phyloP scores from a whole-genome alignment of 2,888 invertebrate species.

The Troglohyphantes excavatus region DNA sequence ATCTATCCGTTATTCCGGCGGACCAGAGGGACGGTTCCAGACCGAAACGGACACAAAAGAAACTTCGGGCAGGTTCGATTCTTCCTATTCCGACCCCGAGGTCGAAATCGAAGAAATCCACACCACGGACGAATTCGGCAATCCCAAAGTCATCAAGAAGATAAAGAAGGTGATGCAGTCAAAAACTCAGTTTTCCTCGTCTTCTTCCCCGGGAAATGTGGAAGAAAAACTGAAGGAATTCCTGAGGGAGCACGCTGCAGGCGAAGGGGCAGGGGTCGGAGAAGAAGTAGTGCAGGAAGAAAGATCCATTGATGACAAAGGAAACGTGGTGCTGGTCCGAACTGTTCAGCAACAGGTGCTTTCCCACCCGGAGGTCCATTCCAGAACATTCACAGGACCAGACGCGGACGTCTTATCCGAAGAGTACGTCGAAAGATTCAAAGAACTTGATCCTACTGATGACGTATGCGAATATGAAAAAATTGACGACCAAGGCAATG shows the following conservation, averaged over 20 bases:
- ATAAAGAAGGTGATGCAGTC: constrained; percentile 53
- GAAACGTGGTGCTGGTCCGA: constrained; percentile 76
- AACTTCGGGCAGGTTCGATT: constrained; percentile 24
- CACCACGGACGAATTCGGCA: constrained; percentile 85
- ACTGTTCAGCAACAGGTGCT: constrained; percentile 68
- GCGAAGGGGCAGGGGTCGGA: constrained; percentile 44
- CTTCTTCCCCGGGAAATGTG: constrained; percentile 71
- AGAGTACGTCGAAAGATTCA: constrained; percentile 83
- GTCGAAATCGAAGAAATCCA: constrained; percentile 85
- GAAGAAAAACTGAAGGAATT: constrained; percentile 79
- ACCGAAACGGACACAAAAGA: neutral
- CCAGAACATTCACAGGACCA: constrained; percentile 84
- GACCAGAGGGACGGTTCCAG: neutral
- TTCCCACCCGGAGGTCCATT: constrained; percentile 74
- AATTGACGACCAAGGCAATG: constrained; percentile 79
- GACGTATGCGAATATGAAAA: constrained; percentile 79
- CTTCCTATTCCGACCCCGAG: constrained; percentile 82
- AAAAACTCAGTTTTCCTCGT: constrained; percentile 71
- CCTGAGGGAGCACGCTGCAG: constrained; percentile 65
- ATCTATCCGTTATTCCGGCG: constrained; percentile 21
- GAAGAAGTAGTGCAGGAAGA: constrained; percentile 79
- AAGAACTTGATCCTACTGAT: constrained; percentile 71
- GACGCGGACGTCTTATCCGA: constrained; percentile 84
- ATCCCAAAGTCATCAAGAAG: constrained; percentile 81
- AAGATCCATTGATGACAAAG: constrained; percentile 73